Conservation (phyloP, 2,797 vertebrate species). For the Eleutherodactylus coqui region DNA sequence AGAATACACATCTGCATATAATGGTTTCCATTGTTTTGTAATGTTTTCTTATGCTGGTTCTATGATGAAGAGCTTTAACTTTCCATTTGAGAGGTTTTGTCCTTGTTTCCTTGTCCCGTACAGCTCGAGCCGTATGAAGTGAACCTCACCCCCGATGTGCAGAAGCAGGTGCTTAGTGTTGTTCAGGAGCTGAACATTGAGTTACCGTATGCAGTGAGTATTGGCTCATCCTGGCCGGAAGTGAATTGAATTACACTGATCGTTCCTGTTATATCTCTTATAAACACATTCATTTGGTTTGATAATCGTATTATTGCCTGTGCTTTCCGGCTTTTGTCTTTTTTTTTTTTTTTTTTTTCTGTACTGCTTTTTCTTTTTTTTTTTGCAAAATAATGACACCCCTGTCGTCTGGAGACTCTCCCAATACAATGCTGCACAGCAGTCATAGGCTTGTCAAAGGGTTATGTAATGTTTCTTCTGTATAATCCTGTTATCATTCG, state of each 20-base stretch:
- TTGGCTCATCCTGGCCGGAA: neutral
- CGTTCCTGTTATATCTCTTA: too few species aligned
- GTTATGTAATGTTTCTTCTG: neutral
- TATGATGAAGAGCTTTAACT: neutral
- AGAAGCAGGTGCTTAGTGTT: constrained; percentile 77
- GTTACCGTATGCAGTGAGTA: constrained; percentile 76
- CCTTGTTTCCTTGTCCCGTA: constrained; percentile 7
- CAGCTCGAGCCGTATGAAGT: constrained; percentile 89
- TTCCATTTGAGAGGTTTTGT: neutral
- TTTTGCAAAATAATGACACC: too few species aligned
- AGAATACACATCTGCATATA: neutral
- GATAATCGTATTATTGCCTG: neutral
- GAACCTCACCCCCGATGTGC: constrained; percentile 79
- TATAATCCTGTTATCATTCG: constrained; percentile 52
- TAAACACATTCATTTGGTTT: too few species aligned
- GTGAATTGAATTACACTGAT: neutral
- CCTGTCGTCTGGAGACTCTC: neutral
- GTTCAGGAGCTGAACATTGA: constrained; percentile 83
- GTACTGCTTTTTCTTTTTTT: too few species aligned
- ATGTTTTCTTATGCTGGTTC: neutral
- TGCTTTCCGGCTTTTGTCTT: neutral
- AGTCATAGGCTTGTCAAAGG: neutral
- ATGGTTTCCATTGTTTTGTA: neutral
- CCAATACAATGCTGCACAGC: neutral
- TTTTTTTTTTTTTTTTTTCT: too few species aligned